Percentiles rank a stretch among this genome's conserved stretches.
Conservation (phyloP, 2,888 invertebrate genomes). For the Heliconius aoede region DNA sequence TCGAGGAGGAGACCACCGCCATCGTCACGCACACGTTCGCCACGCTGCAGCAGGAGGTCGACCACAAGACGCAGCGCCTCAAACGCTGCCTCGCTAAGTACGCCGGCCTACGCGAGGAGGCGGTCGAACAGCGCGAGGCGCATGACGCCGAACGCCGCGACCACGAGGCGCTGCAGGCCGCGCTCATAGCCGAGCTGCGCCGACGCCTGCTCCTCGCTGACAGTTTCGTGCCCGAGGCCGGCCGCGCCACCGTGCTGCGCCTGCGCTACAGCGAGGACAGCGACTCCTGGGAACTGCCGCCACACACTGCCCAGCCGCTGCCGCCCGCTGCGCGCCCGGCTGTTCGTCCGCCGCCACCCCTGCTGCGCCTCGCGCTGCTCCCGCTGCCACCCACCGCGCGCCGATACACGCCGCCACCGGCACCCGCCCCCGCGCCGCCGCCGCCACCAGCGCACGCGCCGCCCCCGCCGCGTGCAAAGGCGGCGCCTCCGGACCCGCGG, state of each 20-base stretch:
- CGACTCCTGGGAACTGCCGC: constrained; percentile 67
- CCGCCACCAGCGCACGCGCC: constrained; percentile 54
- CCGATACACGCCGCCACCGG: constrained; percentile 85
- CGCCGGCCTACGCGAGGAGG: constrained; percentile 82
- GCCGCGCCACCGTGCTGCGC: constrained; percentile 58
- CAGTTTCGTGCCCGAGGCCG: constrained; percentile 90
- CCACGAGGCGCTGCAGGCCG: constrained; percentile 91
- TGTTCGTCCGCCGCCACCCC: constrained; percentile 86
- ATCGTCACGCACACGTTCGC: constrained; percentile 96
- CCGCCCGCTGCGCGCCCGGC: constrained; percentile 85
- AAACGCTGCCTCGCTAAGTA: constrained; percentile 95
- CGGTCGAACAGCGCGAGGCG: constrained; percentile 86
- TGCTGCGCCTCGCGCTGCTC: constrained; percentile 85
- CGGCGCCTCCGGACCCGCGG: constrained; percentile 82
- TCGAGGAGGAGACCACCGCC: constrained; percentile 95
- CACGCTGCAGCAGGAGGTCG: constrained; percentile 97
- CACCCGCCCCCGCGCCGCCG: constrained; percentile 33
- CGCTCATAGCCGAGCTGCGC: constrained; percentile 86
- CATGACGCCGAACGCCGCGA: constrained; percentile 96
- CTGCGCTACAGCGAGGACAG: constrained; percentile 68
- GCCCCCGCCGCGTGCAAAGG: constrained; percentile 53
- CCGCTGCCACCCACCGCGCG: constrained; percentile 90
- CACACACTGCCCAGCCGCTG: constrained; percentile 64
- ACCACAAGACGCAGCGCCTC: constrained; percentile 94
- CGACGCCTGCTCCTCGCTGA: constrained; percentile 93